Base-by-base conservation (phyloP, 2,888 invertebrate species). In the Agrotis ipsilon region DNA sequence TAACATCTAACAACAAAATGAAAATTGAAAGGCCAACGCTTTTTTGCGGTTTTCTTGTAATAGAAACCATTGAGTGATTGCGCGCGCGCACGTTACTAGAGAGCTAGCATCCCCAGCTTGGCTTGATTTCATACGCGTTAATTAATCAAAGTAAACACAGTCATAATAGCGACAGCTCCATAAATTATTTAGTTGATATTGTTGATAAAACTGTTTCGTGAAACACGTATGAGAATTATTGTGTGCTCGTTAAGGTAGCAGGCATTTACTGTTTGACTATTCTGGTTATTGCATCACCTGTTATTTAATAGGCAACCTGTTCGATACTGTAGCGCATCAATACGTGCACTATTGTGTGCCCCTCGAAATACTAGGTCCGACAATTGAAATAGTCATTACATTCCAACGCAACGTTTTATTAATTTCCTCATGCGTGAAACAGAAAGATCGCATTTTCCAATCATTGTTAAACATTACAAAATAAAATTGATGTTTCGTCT, bases 41-140 rank as follows among this genome's bases (percentile, higher is more conserved):
- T 54, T 32, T 51, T 45, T 18, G 21, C 19, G 18, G 51, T 61
- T 71, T 65, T 68, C 24, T 60, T 61, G 64, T 67, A 52, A 67
- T 75, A 78, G 70, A 68, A 75, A 83, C 61, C 54, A 81, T 70
- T 80, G 65, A 80, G 72, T 79, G 65, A 75, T 82, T 84, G 79
- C 81, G 78, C 70, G 46, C 9, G 73, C 39, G 73, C 75, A 77
- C 68, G 65, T 71, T 64, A 68, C 65, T 51, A 49, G 54, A 39
- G 39, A 39, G 39, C 11, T 61, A 70, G 75, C 74, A 84, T 84
- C 81, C 81, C 78, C 54, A 65, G 69, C 49, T 62, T 66, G 72
- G 51, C 59, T 65, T 63, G 45, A 79, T 74, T 75, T 63, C 70
- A 46, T 65, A 48, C 51, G 32, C 11, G 16, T n/a, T 63, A 45